phyloP scores from a whole-genome alignment of 2,888 invertebrate species.

The Polymixis lichenea region DNA sequence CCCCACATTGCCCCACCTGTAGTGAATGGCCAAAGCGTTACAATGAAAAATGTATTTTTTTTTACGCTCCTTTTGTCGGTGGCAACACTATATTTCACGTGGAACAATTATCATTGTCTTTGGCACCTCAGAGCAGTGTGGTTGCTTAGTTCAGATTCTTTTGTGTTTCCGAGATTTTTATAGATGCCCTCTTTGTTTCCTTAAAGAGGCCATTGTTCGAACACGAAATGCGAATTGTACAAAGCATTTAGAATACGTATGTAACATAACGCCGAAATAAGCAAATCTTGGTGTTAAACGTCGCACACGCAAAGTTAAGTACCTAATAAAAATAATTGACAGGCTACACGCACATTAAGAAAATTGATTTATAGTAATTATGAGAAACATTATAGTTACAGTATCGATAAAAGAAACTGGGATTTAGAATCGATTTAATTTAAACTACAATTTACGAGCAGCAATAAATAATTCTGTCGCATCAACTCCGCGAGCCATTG shows the following conservation, averaged over 20 bases:
- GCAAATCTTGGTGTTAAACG: conserved; percentile 30
- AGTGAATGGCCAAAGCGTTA: conserved; percentile 85
- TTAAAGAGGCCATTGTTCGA: conserved; percentile 65
- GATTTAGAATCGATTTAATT: conserved; percentile 87
- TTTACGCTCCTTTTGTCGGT: conserved; percentile 87
- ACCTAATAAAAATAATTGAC: conserved; percentile 66
- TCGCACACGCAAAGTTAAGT: conserved; percentile 31
- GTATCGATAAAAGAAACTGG: conserved; percentile 79
- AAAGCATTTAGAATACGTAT: conserved; percentile 46
- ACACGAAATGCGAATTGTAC: conserved; percentile 64
- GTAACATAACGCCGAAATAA: conserved; percentile 37
- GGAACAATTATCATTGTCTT: conserved; percentile 91
- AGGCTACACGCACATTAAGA: conserved; percentile 65
- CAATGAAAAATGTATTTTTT: conserved; percentile 88
- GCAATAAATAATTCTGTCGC: conserved; percentile 86
- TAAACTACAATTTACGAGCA: conserved; percentile 87
- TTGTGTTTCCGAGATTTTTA: conserved; percentile 67
- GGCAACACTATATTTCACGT: conserved; percentile 89
- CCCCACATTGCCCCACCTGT: conserved; percentile 87
- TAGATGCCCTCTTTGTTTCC: conserved; percentile 68
- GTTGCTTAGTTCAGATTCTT: conserved; percentile 74
- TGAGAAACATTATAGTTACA: conserved; percentile 82
- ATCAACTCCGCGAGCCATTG: conserved; percentile 85
- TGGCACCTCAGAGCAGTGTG: conserved; percentile 85
- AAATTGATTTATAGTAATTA: conserved; percentile 86